Conservation (phyloP, 2,888 invertebrate genomes). For the Sturmia bella region DNA sequence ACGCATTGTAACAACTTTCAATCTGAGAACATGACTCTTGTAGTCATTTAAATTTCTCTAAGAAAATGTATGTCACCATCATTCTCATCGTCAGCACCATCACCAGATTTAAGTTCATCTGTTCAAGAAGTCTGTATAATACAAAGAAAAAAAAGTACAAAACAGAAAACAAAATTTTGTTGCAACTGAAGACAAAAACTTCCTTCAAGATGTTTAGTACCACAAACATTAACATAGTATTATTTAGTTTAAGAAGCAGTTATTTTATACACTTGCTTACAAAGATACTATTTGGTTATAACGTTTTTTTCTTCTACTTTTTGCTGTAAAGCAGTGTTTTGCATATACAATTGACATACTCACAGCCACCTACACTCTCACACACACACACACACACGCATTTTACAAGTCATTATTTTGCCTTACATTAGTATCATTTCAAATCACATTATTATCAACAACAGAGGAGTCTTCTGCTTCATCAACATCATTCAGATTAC, state of each 20-base stretch:
- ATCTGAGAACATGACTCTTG: slow-evolving; percentile 59
- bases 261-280: slow-evolving; percentile 53
- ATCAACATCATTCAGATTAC: slow-evolving; percentile 46
- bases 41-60: slow-evolving; percentile 57
- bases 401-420: slow-evolving; percentile 64
- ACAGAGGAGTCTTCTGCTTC: slow-evolving; percentile 45
- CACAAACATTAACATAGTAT: slow-evolving; percentile 49
- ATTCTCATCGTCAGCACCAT: slow-evolving; percentile 63
- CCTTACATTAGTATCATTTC: slow-evolving; percentile 63
- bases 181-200: slow-evolving; percentile 27
- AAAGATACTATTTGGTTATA: slow-evolving; percentile 48
- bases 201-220: slow-evolving; percentile 42
- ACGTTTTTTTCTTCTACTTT: slow-evolving; percentile 15
- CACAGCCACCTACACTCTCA: not conserved
- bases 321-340: slow-evolving; percentile 34
- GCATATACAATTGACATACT: not conserved
- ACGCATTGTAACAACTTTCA: slow-evolving; percentile 10
- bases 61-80: slow-evolving; percentile 69
- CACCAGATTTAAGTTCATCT: slow-evolving; percentile 71
- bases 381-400: not conserved
- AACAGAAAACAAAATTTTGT: slow-evolving; percentile 15
- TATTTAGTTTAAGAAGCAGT: slow-evolving; percentile 52
- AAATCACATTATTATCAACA: slow-evolving; percentile 62
- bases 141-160: slow-evolving; percentile 14
- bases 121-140: slow-evolving; percentile 70